phyloP scores from a whole-genome alignment of 2,888 invertebrate genomes.

The Nymphalis urticae region DNA sequence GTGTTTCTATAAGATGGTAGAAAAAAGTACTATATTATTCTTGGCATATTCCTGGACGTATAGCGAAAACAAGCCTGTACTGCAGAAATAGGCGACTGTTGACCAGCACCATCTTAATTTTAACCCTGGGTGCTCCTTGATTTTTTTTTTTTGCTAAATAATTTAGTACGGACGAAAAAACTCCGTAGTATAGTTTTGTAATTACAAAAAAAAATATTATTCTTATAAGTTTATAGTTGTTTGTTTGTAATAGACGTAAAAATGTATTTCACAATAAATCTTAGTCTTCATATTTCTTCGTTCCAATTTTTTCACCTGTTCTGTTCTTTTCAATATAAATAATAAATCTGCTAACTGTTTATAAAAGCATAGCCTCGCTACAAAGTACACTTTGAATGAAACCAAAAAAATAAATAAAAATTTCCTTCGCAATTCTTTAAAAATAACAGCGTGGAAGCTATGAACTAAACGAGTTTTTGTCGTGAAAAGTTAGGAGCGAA shows the following conservation, averaged over 20 bases:
- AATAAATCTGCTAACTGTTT: constrained; percentile 18
- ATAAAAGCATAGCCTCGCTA: constrained; percentile 18
- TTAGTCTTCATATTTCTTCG: constrained; percentile 1
- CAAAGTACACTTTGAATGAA: constrained; percentile 14
- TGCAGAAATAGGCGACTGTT: too few species aligned
- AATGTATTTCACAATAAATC: not conserved
- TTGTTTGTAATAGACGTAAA: not conserved
- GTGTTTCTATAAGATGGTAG: too few species aligned
- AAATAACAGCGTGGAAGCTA: constrained; percentile 36
- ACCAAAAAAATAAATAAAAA: constrained; percentile 22
- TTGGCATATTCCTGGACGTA: too few species aligned
- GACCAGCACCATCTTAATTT: too few species aligned
- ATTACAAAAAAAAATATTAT: not conserved
- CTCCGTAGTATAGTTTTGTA: not conserved
- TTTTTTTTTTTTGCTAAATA: too few species aligned
- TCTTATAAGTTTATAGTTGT: not conserved
- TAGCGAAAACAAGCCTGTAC: too few species aligned
- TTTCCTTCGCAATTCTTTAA: constrained; percentile 33
- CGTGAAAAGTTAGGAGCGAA: constrained; percentile 38
- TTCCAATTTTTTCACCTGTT: constrained; percentile 1
- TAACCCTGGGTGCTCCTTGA: too few species aligned
- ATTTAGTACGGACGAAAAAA: too few species aligned
- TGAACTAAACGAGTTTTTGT: constrained; percentile 38
- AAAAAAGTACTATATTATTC: too few species aligned
- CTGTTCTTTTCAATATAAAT: constrained; percentile 12